Base-by-base conservation (phyloP, 2,113 vertebrate species). In the Epinephelus cyanopodus region DNA sequence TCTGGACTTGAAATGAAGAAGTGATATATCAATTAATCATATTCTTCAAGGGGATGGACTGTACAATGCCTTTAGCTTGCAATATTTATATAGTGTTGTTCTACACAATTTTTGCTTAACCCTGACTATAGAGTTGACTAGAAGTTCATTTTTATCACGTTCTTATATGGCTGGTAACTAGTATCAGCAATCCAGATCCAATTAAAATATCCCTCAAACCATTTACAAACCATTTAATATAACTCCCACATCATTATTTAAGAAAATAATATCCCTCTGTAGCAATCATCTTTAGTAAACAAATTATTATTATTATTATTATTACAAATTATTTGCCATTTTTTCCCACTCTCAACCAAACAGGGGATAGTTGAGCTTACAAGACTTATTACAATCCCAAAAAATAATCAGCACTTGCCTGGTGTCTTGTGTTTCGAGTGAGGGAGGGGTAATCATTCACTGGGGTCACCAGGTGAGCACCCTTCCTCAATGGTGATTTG, bases 1-100 rank as follows among this genome's bases (percentile, higher is more conserved):
- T 47, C 53, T 45, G 19, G 69, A 62, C 19, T 52, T 65, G 56
- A 33, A 69, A 29, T 45, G 47, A 52, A 77, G 25, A 62, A 52
- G 9, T 18, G 33, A 17, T 77, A 18, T 29, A 21, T 61, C 52
- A 6, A 23, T 63, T 17, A 33, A 11, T 12, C n/a, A 13, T 37
- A 13, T 17, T 10, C 14, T 39, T 47, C 29, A 25, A 25, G 14
- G 6, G 19, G 19, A 70, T 13, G 8, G 5, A 33, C 9, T 45
- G 42, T 10, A 45, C 42, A 45, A 45, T 45, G 9, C 11, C 42
- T 45, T 45, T 45, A 12, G 11, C 42, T 45, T 10, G 42, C 10
- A 45, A 45, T 11, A 11, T 45, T 45, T 19, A 52, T 37, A 68
- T 5, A 25, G 0, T 37, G 11, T 53, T 48, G 19, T 62, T 63